phyloP scores from a whole-genome alignment of 2,888 invertebrate genomes.

The Branchipolynoe longqiensis region DNA sequence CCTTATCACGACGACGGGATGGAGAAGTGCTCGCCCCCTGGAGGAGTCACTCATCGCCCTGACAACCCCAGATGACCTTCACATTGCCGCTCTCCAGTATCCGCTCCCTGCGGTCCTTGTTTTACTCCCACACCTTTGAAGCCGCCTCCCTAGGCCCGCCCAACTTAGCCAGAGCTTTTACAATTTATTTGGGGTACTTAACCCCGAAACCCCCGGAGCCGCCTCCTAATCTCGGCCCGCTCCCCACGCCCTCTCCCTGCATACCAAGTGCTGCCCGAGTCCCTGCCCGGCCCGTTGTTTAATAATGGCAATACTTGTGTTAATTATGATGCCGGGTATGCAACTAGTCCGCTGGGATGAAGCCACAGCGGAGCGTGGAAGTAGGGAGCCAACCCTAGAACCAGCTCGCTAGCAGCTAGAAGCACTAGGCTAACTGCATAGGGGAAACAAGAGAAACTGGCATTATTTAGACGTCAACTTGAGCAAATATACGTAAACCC shows the following conservation, averaged over 20 bases:
- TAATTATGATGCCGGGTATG: no score
- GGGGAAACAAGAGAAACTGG: no score
- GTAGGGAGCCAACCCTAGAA: no score
- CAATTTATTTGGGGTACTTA: conserved; percentile 25
- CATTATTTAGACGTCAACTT: no score
- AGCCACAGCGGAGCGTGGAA: no score
- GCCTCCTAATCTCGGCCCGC: no score
- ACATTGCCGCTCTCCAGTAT: not conserved
- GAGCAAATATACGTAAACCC: no score
- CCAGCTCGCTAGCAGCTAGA: no score
- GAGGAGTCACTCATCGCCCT: conserved; percentile 8
- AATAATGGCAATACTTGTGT: no score
- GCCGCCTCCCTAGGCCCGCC: not conserved
- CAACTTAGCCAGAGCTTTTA: conserved; percentile 1
- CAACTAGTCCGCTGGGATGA: no score
- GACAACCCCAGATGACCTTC: not conserved
- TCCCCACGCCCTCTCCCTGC: no score
- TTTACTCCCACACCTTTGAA: conserved; percentile 35
- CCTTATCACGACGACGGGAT: not conserved
- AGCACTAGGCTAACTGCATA: no score
- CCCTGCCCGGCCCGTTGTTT: not conserved
- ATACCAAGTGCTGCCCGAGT: conserved; percentile 15
- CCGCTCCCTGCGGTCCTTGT: not conserved
- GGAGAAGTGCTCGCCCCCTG: conserved; percentile 6
- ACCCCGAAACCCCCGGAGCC: not conserved